A percentile compares a stretch with the other conserved stretches of the same genome.
Conservation (phyloP, 2,888 invertebrate species). For the Euspilapteryx auroguttella region DNA sequence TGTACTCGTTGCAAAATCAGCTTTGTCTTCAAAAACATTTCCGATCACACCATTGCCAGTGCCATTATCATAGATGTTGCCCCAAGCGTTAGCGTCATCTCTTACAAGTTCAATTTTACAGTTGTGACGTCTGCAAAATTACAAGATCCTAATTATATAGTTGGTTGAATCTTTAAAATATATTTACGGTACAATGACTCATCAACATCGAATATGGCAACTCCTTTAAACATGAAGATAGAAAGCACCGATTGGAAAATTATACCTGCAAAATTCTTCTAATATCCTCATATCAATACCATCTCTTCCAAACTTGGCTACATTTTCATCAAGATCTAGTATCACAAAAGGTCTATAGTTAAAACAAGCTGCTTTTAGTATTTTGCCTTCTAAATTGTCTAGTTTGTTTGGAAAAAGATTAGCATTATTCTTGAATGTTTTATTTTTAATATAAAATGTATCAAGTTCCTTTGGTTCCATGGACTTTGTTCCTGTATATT, state of each 20-base stretch:
- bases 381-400: background rate
- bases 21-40: constrained; percentile 42
- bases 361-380: constrained; percentile 1
- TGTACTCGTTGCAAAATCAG: constrained; percentile 42
- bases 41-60: constrained; percentile 56
- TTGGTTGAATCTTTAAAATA: too few relatives aligned
- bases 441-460: too few relatives aligned
- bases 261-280: constrained; percentile 1
- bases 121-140: constrained; percentile 10
- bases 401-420: constrained; percentile 1
- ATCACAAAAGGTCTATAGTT: background rate
- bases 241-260: too few relatives aligned
- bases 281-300: background rate
- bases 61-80: constrained; percentile 51
- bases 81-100: constrained; percentile 55
- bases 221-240: too few relatives aligned
- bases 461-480: too few relatives aligned
- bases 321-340: background rate
- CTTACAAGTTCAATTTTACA: constrained; percentile 14
- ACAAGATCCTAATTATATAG: too few relatives aligned
- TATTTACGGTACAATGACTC: too few relatives aligned
- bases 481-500: background rate
- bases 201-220: too few relatives aligned
- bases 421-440: background rate
- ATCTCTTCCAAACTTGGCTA: background rate